phyloP scores from a whole-genome alignment of 2,888 invertebrate species.

The Odontocerum albicorne region DNA sequence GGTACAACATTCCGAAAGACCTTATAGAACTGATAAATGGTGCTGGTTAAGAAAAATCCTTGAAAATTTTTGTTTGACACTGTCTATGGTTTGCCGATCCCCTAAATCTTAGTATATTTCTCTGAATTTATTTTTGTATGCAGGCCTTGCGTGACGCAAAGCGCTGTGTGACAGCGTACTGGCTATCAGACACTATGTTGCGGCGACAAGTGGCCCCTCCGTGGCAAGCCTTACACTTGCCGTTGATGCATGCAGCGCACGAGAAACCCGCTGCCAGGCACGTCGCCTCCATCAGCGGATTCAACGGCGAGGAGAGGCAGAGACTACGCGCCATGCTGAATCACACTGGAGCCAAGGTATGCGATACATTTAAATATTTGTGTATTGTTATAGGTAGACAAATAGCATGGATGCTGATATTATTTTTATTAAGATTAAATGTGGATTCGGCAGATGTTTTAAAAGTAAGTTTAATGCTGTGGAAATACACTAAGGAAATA shows the following conservation, averaged over 20 bases:
- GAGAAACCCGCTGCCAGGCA: conserved; percentile 76
- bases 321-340: conserved; percentile 83
- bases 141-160: conserved; percentile 68
- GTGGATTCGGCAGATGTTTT: too few species aligned
- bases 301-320: conserved; percentile 82
- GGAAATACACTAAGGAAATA: too few species aligned
- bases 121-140: too few species aligned
- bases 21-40: too few species aligned
- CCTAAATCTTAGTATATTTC: too few species aligned
- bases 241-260: conserved; percentile 67
- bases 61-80: too few species aligned
- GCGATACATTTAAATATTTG: neutral
- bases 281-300: conserved; percentile 85
- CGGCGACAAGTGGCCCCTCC: conserved; percentile 88
- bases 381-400: neutral
- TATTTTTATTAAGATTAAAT: neutral
- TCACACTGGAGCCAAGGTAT: conserved; percentile 81
- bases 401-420: too few species aligned
- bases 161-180: conserved; percentile 79
- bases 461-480: too few species aligned
- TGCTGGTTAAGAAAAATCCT: too few species aligned
- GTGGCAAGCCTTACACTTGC: conserved; percentile 92
- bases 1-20: too few species aligned
- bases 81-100: too few species aligned
- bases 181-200: conserved; percentile 88